Evolutionary conservation across 2,113 vertebrate genomes (phyloP).

Genomic region (Haemorhous mexicanus): DNA sequence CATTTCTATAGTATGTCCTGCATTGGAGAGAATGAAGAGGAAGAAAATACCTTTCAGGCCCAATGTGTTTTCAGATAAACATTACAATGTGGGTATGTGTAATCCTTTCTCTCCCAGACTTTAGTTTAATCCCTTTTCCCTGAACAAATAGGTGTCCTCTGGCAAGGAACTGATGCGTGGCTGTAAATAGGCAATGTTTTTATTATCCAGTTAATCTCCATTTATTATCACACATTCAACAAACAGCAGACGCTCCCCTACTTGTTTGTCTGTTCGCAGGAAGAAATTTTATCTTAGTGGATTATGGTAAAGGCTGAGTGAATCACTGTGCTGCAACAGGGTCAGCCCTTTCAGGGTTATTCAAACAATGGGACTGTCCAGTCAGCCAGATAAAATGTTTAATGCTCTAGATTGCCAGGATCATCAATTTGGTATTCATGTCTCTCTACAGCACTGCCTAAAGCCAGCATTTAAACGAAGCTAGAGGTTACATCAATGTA

Average conservation of each 20-base stretch:
- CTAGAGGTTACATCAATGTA: conserved; percentile 4
- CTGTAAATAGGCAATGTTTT: conserved; percentile 60
- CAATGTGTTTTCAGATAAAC: conserved; percentile 61
- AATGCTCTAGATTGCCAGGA: conserved; percentile 68
- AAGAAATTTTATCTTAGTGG: conserved; percentile 75
- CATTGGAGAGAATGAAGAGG: background rate
- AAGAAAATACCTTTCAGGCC: conserved; percentile 37
- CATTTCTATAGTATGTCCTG: conserved; percentile 5
- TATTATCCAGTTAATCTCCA: conserved; percentile 77
- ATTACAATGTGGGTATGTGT: conserved; percentile 19
- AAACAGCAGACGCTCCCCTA: conserved; percentile 57
- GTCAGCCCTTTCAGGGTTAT: conserved; percentile 78
- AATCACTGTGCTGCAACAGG: conserved; percentile 69
- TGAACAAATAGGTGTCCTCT: conserved; percentile 64
- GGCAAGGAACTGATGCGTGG: conserved; percentile 55
- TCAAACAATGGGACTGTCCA: conserved; percentile 76
- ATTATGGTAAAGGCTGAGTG: conserved; percentile 72
- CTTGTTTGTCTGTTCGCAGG: conserved; percentile 71
- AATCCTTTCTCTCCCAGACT: conserved; percentile 68
- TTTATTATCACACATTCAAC: conserved; percentile 78
- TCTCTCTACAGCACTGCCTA: conserved; percentile 37
- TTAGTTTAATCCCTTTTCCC: conserved; percentile 67
- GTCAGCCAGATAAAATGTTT: conserved; percentile 73
- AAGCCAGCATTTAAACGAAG: conserved; percentile 12
- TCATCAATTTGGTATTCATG: conserved; percentile 79